Conservation (phyloP, 2,888 invertebrate species). For the Lumbricus terrestris region DNA sequence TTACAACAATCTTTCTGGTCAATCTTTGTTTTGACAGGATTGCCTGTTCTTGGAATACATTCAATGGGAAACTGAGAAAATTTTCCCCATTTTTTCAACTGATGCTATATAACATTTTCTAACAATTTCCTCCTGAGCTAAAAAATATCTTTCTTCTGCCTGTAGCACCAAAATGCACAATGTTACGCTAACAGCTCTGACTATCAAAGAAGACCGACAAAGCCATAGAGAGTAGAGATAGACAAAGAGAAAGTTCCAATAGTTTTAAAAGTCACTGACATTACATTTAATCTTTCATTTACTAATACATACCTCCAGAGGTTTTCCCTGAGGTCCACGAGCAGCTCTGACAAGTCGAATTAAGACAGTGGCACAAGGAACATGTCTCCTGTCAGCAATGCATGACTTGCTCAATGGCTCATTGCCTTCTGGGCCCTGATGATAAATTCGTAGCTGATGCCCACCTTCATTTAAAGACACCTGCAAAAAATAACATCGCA, state of each 20-base stretch:
- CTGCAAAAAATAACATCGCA: conserved; percentile 39
- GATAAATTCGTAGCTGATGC: conserved; percentile 54
- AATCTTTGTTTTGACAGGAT: no score
- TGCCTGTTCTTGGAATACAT: no score
- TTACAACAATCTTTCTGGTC: no score
- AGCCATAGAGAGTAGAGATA: neutral
- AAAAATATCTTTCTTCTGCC: no score
- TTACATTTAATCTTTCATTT: neutral
- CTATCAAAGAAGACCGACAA: neutral
- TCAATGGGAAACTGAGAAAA: no score
- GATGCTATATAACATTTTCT: no score
- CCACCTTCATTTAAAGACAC: conserved; percentile 56
- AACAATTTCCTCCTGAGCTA: no score
- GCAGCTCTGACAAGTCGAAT: conserved; percentile 52
- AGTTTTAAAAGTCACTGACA: neutral
- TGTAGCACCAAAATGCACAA: no score
- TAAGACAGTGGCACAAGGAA: conserved; percentile 55
- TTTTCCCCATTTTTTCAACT: no score
- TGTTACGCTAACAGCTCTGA: no score
- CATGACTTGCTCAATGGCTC: conserved; percentile 50
- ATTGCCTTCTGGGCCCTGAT: conserved; percentile 51
- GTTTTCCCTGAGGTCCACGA: conserved; percentile 50
- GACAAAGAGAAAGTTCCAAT: neutral
- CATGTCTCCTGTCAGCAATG: conserved; percentile 44
- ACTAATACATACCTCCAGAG: conserved; percentile 48